Evolutionary conservation across 1,140 invertebrate genomes (phyloP).

Genomic region (Pogonomyrmex californicus): DNA sequence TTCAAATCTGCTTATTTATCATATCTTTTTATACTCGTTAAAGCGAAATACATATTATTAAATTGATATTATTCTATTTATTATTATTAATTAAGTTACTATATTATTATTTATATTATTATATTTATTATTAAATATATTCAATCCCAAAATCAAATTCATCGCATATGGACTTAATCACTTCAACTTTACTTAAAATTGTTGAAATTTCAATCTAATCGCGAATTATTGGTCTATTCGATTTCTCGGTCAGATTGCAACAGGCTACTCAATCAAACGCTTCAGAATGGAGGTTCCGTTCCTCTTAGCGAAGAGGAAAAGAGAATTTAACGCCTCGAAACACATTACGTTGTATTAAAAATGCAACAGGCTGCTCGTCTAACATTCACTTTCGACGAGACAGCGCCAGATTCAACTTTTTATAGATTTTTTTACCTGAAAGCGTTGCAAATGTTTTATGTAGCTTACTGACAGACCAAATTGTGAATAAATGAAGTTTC

Average conservation of each 20-base stretch:
- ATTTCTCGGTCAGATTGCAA: constrained; percentile 26
- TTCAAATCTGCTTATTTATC: neutral
- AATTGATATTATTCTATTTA: too few species aligned
- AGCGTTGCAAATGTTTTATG: constrained; percentile 47
- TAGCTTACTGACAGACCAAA: constrained; percentile 34
- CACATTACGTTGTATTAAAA: constrained; percentile 55
- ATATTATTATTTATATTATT: neutral
- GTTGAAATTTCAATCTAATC: constrained; percentile 6
- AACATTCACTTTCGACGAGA: constrained; percentile 43
- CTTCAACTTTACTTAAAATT: neutral
- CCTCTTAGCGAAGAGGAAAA: constrained; percentile 8
- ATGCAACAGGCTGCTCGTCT: constrained; percentile 60
- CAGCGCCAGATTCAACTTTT: constrained; percentile 14
- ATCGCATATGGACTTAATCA: neutral
- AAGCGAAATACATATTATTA: neutral
- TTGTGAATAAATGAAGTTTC: constrained; percentile 26
- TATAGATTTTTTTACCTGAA: constrained; percentile 25
- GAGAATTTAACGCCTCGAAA: constrained; percentile 39
- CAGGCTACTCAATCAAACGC: constrained; percentile 41
- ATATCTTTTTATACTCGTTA: neutral
- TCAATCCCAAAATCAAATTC: neutral
- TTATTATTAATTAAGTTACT: too few species aligned
- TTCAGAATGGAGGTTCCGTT: neutral
- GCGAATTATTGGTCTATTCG: neutral
- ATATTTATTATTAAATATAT: neutral